These are phyloP conservation scores for Scolanthus callimorphus DNA, from an alignment of 92 coral and sea anemone species.

Conservation along the genomic window DNA sequence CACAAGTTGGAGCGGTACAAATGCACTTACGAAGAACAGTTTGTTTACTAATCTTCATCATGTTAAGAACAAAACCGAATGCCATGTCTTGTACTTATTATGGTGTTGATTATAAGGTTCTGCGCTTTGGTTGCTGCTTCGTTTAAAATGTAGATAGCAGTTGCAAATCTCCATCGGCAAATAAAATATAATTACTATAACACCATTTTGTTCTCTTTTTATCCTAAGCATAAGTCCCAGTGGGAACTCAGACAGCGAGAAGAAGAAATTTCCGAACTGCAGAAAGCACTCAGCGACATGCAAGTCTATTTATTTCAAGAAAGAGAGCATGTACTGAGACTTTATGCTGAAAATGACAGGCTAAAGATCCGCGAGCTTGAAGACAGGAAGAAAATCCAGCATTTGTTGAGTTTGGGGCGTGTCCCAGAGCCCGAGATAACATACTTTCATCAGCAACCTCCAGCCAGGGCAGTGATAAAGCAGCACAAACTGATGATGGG, in stretches of 20 bases:
- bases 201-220: constrained; percentile 1
- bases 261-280: constrained; percentile 97
- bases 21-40: constrained; percentile 98
- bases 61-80: too few species aligned
- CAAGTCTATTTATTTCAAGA: constrained; percentile 98
- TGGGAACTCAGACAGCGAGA: constrained; percentile 98
- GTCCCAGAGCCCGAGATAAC: constrained; percentile 89
- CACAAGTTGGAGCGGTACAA: constrained; percentile 88
- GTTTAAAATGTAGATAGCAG: too few species aligned
- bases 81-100: too few species aligned
- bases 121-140: too few species aligned
- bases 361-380: constrained; percentile 91
- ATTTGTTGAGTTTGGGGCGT: constrained; percentile 68
- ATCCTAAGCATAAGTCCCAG: constrained; percentile 81
- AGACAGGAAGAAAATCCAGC: constrained; percentile 95
- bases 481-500: constrained; percentile 54
- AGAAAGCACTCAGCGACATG: constrained; percentile 99
- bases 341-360: constrained; percentile 97
- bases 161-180: too few species aligned
- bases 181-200: too few species aligned
- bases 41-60: too few species aligned
- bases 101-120: too few species aligned
- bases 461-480: constrained; percentile 78
- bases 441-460: constrained; percentile 93
- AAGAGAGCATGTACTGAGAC: constrained; percentile 90